Evolutionary conservation across 30 jellyfish, hydroid and myxozoan species (phyloP), one percentile per base, ranked within the genome.

Genomic region (Hydra vulgaris): DNA sequence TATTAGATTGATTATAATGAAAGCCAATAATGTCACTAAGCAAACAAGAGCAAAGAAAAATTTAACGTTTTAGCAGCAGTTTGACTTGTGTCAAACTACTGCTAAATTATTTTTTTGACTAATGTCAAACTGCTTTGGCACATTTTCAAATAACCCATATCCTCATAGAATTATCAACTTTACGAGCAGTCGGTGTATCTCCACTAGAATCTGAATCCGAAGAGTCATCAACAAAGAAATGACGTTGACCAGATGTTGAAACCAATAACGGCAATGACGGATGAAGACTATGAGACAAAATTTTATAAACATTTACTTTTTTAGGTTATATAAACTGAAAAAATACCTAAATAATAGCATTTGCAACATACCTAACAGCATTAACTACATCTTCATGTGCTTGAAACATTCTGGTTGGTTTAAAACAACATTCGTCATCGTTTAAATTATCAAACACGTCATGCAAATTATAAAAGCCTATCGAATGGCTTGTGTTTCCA

Each of bases 241-340:
- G 98, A 19, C 98, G 96, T 84, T 92, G 98, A 18, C 98, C 98
- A 73, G 98, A 92, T 8, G 98, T 76, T 67, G 98, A 82, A 19
- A 96, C 98, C 22, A 87, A 74, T 86, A 87, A 21, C 17, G 96
- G 94, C 18, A 78, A 79, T 52, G 81, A 70, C 0, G 98, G 98
- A 78, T 92, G 95, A n/a, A 92, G 68, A 79, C 98, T 92, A 54
- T 8, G 77, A 80, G 21, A 54, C 23, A 52, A 26, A n/a, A n/a
- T n/a, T n/a, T n/a, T n/a, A n/a, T 56, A 61, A 40, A 82, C 3
- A 8, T 16, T 12, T 22, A 81, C 5, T 40, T 40, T 40, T 40
- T 40, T 40, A 12, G 12, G 5, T 3, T n/a, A 68, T 3, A n/a
- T 3, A n/a, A 68, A 3, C 16, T 68, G 8, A n/a, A 68, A 7